Evolutionary conservation across 2,113 vertebrate species (phyloP), one percentile per base, ranked within the genome.

Genomic region (Uria aalge): DNA sequence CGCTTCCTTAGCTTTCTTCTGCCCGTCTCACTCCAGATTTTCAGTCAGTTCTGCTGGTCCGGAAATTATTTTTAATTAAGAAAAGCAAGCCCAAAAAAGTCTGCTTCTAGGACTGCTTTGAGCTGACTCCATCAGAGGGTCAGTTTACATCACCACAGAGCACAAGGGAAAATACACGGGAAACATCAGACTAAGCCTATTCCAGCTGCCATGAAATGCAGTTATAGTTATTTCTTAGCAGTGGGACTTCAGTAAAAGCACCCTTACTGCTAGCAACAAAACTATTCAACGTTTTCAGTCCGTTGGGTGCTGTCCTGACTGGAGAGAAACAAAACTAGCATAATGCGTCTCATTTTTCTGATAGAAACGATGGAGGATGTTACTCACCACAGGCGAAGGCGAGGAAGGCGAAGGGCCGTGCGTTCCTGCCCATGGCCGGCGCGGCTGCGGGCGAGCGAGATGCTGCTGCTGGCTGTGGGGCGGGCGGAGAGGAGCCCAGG

Each of bases 381-480:
- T 79, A 97, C 97, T 98, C 80, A 98, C 97, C 96, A 0, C 59
- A 90, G 77, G 77, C 19, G 2, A 95, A 66, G 67, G 64, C 64
- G 3, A 98, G 91, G 77, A 63, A 68, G 85, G 74, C 1, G 81
- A 84, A 45, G 8, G 9, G 87, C 60, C 5, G 11, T 3, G 45
- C 6, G 0, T 62, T 63, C 8, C 82, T 83, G 50, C 48, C 95
- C 97, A 97, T 97, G 81, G 81, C 87, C 82, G 11, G 72, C 57
- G 1, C n/a, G 19, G 88, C 81, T 48, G 72, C 20, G 26, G 63
- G 20, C 5, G 9, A 1, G 32, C 30, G 74, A 32, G 75, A 9
- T 3, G 71, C 59, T 52, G 78, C 67, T 77, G 66, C 68, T 80
- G 45, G 12, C 41, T 1, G 30, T 18, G 34, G 57, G 84, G 63